Base-by-base conservation (phyloP, 2,888 invertebrate species). In the Caradrina kadenii region DNA sequence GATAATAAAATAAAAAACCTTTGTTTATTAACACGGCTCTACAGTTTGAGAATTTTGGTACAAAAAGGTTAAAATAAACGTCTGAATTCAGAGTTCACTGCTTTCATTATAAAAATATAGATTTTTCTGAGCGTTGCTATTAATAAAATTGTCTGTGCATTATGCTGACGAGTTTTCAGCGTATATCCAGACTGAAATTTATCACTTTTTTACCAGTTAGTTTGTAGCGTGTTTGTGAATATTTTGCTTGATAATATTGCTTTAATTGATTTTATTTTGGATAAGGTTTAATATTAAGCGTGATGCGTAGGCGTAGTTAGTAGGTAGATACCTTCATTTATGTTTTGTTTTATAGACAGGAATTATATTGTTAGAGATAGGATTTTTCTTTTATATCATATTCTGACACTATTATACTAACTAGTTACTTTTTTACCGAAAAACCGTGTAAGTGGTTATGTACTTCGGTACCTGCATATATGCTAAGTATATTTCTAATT, bases 91-190 rank as follows among this genome's bases (percentile, higher is more conserved):
- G 15, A 45, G 2, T 39, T 42, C 21, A 17, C 11, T 52, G 13
- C 61, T 69, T 48, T 52, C 35, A 39, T 53, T 22, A 17, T 7
- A 17, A 26, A 53, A 70, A 21, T 26, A 48, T 35, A 3, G 13
- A 61, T 22, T 54, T 35, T 54, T 42, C 15, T 3, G 17, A 3
- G 35, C 13, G 19, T 61, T 19, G 52, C 8, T 69, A 35, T 45
- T 35, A 19, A 53, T 52, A 48, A 61, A 70, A 21, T 45, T 45
- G 19, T 39, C 15, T 62, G 35, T n/a, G 10, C 31, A 17, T 22
- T 26, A 70, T 49, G 31, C 6, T 72, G 50, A 72, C 26, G n/a
- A 31, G 53, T 54, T 63, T 75, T 55, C 22, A 53, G 52, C 45
- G 45, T 19, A 26, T 39, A 21, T 55, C 21, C 21, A 52, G 15